phyloP scores from a whole-genome alignment of 2,797 vertebrate species.

The Garrulus glandarius region DNA sequence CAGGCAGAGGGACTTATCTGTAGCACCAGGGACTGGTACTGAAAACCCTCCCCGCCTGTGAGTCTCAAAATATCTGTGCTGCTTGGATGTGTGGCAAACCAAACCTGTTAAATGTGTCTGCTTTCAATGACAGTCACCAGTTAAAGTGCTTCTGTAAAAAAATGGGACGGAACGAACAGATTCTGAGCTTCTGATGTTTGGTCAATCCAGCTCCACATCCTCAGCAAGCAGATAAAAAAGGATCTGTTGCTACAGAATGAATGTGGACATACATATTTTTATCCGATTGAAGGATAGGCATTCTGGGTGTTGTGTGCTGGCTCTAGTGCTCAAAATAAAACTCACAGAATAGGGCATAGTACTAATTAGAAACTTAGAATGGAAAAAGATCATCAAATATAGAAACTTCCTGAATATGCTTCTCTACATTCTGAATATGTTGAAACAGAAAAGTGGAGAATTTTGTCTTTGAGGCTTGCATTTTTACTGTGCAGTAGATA shows the following conservation, averaged over 20 bases:
- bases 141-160: not conserved
- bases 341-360: slow-evolving; percentile 43
- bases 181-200: not conserved
- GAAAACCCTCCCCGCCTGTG: not conserved
- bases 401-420: slow-evolving; percentile 59
- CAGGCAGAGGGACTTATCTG: not conserved
- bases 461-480: slow-evolving; percentile 43
- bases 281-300: not conserved
- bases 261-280: slow-evolving; percentile 4
- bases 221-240: not conserved
- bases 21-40: not conserved
- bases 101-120: not conserved
- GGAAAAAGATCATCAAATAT: slow-evolving; percentile 62
- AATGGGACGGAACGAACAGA: not conserved
- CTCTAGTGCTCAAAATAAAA: slow-evolving; percentile 62
- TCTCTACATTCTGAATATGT: slow-evolving; percentile 47
- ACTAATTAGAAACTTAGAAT: slow-evolving; percentile 60
- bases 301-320: slow-evolving; percentile 44
- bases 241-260: slow-evolving; percentile 34
- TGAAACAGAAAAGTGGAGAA: slow-evolving; percentile 17
- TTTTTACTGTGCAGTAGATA: slow-evolving; percentile 12
- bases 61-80: not conserved
- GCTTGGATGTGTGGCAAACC: not conserved
- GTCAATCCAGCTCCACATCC: not conserved
- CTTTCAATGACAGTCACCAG: not conserved